Evolutionary conservation across 30 jellyfish, hydroid and myxozoan genomes (phyloP).

Genomic region (Nemopilema nomurai): DNA sequence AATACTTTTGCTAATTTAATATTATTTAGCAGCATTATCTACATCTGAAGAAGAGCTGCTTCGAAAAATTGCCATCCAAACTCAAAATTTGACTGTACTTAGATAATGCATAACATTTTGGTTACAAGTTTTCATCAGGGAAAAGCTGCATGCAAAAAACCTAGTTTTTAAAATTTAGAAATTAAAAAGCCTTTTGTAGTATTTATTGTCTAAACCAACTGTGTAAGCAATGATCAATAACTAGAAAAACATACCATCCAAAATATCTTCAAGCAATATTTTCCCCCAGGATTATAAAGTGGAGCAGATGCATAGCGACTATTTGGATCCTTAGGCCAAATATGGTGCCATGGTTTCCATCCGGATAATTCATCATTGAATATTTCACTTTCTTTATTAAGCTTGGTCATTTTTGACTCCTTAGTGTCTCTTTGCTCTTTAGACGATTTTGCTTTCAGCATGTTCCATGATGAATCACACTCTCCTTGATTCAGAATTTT

Average conservation of each 20-base stretch:
- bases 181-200: background rate
- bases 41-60: no score
- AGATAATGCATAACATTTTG: no score
- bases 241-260: slow-evolving; percentile 95
- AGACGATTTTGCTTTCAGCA: slow-evolving; percentile 71
- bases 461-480: slow-evolving; percentile 10
- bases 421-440: slow-evolving; percentile 72
- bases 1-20: no score
- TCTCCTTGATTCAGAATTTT: slow-evolving; percentile 32
- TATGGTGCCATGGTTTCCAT: slow-evolving; percentile 98
- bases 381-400: slow-evolving; percentile 66
- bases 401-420: slow-evolving; percentile 70
- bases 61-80: background rate
- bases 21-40: no score
- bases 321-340: slow-evolving; percentile 94
- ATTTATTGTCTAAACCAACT: background rate
- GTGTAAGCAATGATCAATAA: no score
- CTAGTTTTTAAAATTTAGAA: no score
- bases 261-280: slow-evolving; percentile 87
- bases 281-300: slow-evolving; percentile 80
- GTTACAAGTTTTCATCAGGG: no score
- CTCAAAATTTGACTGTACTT: background rate
- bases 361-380: slow-evolving; percentile 49
- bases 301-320: slow-evolving; percentile 54
- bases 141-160: no score